Evolutionary conservation across 1,140 invertebrate genomes (phyloP).

Genomic region (Drosophila biarmipes): DNA sequence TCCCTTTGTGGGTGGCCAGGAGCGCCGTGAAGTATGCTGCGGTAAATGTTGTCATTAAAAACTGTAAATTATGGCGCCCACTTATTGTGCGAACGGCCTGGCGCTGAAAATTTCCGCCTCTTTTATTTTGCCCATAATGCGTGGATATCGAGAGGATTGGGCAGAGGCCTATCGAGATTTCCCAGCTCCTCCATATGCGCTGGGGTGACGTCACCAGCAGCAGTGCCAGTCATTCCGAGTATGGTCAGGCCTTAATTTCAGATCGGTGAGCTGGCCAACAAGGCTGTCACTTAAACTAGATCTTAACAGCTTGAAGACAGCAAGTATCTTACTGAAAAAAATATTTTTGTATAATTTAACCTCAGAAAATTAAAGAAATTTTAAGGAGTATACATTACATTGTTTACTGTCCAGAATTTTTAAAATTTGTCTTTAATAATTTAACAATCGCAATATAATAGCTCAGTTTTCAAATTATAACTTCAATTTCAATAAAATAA

Average conservation of each 20-base stretch:
- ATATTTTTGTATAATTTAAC: accelerated
- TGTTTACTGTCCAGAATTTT: too few species aligned
- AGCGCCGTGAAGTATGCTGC: constrained; percentile 54
- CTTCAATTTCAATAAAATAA: too few species aligned
- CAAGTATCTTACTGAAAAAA: constrained; percentile 3
- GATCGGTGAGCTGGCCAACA: constrained; percentile 5
- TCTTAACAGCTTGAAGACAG: constrained; percentile 5
- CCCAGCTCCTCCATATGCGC: not conserved
- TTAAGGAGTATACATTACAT: too few species aligned
- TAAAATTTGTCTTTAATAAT: too few species aligned
- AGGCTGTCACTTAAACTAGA: constrained; percentile 27
- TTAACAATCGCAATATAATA: too few species aligned
- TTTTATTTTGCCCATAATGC: constrained; percentile 26
- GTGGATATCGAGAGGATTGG: constrained; percentile 38
- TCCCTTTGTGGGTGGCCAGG: constrained; percentile 14
- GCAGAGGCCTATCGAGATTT: constrained; percentile 27
- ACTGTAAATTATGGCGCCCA: constrained; percentile 59
- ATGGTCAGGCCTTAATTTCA: constrained; percentile 26
- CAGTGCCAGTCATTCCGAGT: constrained; percentile 1
- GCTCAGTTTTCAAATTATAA: too few species aligned
- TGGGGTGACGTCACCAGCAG: constrained; percentile 27
- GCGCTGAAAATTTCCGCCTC: constrained; percentile 19
- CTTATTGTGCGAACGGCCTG: constrained; percentile 18
- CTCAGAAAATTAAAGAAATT: not conserved
- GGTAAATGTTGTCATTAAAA: constrained; percentile 72